Percentiles rank a stretch among this genome's conserved stretches.
Conservation (phyloP, 30 jellyfish, hydroid and myxozoan species). For the Catostylus mosaicus region DNA sequence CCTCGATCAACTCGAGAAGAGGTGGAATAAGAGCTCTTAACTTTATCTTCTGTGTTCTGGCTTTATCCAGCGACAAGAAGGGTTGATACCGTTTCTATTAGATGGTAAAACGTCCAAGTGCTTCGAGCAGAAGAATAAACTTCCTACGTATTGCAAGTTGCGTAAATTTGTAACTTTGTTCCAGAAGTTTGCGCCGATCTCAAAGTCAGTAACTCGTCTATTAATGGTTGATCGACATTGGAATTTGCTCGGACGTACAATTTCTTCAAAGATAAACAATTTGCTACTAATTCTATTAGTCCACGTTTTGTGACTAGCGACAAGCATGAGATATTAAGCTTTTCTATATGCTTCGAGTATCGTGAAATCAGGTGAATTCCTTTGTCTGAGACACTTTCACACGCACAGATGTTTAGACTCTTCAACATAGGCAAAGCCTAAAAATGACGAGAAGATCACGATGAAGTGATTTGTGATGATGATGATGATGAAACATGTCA, state of each 20-base stretch:
- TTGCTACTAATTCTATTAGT: conserved; percentile 7
- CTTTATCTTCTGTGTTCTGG: too few species aligned
- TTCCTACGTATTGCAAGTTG: conserved; percentile 7
- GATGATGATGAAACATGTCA: too few species aligned
- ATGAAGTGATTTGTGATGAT: too few species aligned
- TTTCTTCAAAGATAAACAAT: conserved; percentile 7
- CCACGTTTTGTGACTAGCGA: conserved; percentile 42
- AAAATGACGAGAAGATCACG: not conserved
- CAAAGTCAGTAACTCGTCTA: conserved; percentile 20
- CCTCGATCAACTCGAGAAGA: too few species aligned
- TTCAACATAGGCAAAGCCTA: conserved; percentile 31
- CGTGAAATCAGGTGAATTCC: conserved; percentile 11
- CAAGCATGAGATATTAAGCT: conserved; percentile 15
- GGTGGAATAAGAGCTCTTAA: too few species aligned
- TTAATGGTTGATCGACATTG: conserved; percentile 2
- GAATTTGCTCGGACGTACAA: conserved; percentile 28
- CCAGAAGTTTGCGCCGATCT: not conserved
- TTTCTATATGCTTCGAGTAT: not conserved
- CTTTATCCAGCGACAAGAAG: too few species aligned
- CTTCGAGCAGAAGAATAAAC: too few species aligned
- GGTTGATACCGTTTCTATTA: too few species aligned
- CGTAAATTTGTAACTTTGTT: conserved; percentile 3
- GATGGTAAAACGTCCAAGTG: too few species aligned
- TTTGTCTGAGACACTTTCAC: conserved; percentile 35
- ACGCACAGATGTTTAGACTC: conserved; percentile 38